Evolutionary conservation across 2,888 invertebrate genomes (phyloP).

Genomic region (Trilocha varians): DNA sequence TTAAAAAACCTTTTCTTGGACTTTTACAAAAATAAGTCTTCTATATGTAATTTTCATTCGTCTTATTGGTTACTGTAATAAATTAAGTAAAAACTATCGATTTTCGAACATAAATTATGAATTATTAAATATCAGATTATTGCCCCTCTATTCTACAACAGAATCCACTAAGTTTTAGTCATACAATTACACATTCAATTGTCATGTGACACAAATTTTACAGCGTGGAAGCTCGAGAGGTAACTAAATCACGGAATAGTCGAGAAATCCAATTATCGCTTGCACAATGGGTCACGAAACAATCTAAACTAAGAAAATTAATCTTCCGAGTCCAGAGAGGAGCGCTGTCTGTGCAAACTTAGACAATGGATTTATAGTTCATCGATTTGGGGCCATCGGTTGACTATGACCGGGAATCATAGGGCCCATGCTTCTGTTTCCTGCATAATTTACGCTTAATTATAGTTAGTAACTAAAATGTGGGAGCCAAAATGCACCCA

Average conservation of each 20-base stretch:
- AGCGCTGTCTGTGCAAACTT: slow-evolving; percentile 69
- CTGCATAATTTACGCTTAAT: neutral
- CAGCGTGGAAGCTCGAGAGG: slow-evolving; percentile 42
- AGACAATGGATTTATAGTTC: slow-evolving; percentile 73
- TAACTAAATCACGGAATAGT: slow-evolving; percentile 65
- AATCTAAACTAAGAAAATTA: slow-evolving; percentile 74
- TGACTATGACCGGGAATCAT: slow-evolving; percentile 40
- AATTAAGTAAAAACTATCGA: too few relatives aligned
- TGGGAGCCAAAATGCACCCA: too few relatives aligned
- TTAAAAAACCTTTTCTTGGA: too few relatives aligned
- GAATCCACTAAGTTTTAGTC: neutral
- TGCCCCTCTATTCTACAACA: too few relatives aligned
- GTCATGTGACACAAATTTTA: slow-evolving; percentile 28
- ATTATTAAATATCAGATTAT: too few relatives aligned
- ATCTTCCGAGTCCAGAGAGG: slow-evolving; percentile 69
- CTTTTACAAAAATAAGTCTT: too few relatives aligned
- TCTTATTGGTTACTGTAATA: too few relatives aligned
- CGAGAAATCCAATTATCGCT: slow-evolving; percentile 70
- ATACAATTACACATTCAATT: neutral
- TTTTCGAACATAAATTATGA: too few relatives aligned
- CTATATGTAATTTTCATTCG: too few relatives aligned
- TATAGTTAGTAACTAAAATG: too few relatives aligned
- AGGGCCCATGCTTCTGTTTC: slow-evolving; percentile 1
- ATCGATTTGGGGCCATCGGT: slow-evolving; percentile 64
- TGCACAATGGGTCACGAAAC: slow-evolving; percentile 73